Base-by-base conservation (phyloP, 2,113 vertebrate genomes). In the Platysteira castanea region DNA sequence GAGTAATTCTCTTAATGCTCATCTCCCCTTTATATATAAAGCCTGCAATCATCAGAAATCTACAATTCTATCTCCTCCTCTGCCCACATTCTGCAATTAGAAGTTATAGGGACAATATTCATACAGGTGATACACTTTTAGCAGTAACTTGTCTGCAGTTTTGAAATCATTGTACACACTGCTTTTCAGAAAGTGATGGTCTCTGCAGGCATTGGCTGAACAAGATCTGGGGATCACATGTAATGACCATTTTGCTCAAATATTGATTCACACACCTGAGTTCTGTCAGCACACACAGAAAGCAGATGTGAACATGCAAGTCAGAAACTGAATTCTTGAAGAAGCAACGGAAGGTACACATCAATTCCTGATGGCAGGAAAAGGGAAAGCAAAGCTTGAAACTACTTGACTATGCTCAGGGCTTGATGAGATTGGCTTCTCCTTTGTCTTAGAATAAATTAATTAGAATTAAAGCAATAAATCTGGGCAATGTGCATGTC, bases 281-380 rank as follows among this genome's bases (percentile, higher is more conserved):
- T 53, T 82, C 42, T 20, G 13, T 30, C 63, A 74, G 68, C 26
- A 23, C 2, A 20, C 11, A 44, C 1, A 61, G 53, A 61, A 77
- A 74, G 39, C 33, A 87, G 30, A 39, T 21, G 26, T 24, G 52
- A 82, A 15, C 28, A 27, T 7, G 14, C 31, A 30, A 9, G 7
- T 63, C 39, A 85, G 56, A 64, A 79, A 27, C 3, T 4, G 19
- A 56, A 26, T 19, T 47, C 22, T 39, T 54, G 49, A 71, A 47
- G 61, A 52, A 41, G 41, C 10, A 30, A 8, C 4, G 31, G 53
- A 46, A 80, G 30, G 27, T 7, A 19, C 15, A 27, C 9, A n/a
- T 22, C 44, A 42, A 5, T 2, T 17, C 1, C 0, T 8, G 4
- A 28, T 0, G 37, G 44, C 50, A 77, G 63, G 53, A 39, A 64